Conservation (phyloP, 2,888 invertebrate species). For the Embidobia sp. region DNA sequence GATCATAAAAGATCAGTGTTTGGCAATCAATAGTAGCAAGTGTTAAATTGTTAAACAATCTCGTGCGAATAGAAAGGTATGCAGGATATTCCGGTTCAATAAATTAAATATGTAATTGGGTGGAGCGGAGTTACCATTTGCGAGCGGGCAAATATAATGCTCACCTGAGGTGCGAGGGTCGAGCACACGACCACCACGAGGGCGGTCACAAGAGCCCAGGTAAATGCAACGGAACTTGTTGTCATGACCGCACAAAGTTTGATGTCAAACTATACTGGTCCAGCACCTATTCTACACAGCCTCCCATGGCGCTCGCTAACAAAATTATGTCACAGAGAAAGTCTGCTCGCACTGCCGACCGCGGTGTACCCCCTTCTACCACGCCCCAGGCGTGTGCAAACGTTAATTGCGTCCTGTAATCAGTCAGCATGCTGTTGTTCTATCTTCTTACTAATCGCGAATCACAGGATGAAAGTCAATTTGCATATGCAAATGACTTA, state of each 20-base stretch:
- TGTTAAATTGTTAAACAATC: no score
- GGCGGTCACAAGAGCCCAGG: conserved; percentile 63
- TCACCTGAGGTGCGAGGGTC: conserved; percentile 70
- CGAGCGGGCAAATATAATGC: conserved; percentile 4
- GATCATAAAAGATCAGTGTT: no score
- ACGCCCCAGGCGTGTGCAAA: conserved; percentile 58
- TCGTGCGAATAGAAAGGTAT: no score
- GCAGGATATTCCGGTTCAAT: no score
- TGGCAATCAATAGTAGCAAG: no score
- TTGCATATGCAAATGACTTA: conserved; percentile 53
- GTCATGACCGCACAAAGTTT: conserved; percentile 77
- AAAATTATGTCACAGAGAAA: conserved; percentile 78
- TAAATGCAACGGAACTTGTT: conserved; percentile 68
- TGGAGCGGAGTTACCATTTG: background rate
- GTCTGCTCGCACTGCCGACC: conserved; percentile 67
- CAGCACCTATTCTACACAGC: conserved; percentile 72
- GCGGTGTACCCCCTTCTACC: conserved; percentile 65
- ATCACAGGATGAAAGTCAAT: conserved; percentile 51
- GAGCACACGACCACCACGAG: conserved; percentile 64
- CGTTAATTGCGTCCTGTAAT: conserved; percentile 67
- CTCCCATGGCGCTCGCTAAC: conserved; percentile 68
- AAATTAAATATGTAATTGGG: background rate
- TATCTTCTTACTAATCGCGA: conserved; percentile 52
- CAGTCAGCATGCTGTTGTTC: conserved; percentile 52
- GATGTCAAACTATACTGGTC: conserved; percentile 77